Base-by-base conservation (phyloP, 2,888 invertebrate genomes). In the Hirtodrosophila cameraria region DNA sequence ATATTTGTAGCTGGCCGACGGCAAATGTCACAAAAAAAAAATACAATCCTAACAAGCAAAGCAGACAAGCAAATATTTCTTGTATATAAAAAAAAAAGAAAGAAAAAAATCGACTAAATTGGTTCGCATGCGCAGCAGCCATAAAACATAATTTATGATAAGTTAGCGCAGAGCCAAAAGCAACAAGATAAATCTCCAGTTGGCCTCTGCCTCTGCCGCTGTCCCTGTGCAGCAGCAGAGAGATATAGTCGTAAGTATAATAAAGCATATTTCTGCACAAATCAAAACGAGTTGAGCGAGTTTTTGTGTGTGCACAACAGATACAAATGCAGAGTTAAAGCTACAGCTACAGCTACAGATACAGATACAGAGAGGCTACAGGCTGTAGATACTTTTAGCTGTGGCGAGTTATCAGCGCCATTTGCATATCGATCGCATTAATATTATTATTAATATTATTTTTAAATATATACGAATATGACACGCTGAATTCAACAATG, bases 141-240 rank as follows among this genome's bases (percentile, higher is more conserved):
- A 82, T 82, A 85, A 83, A 86, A 72, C 62, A 82, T 80, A 83
- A 86, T 83, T 86, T 80, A 86, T 76, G 83, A 75, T 69, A 81
- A 74, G 46, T 53, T n/a, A 27, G 42, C 16, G 33, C 49, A 60
- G 48, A 62, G 61, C 66, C 66, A 69, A 46, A 38, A 57, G n/a
- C n/a, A 68, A 63, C 62, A 53, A 55, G 69, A 72, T 59, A 73
- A 54, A 46, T 74, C 62, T 55, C 6, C 18, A 39, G 45, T 8
- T 16, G 38, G 36, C 28, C 38, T 27, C 39, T 58, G 25, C 25
- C 46, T 35, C 15, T n/a, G 49, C 28, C 13, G 28, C 15, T 11
- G n/a, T 8, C 23, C 11, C n/a, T n/a, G n/a, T n/a, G n/a, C n/a
- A n/a, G n/a, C n/a, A n/a, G 4, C 5, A 1, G 12, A n/a, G 6